These are phyloP conservation scores for Parthenolecanium corni DNA, from an alignment of 2,888 invertebrate species.

Conservation along the genomic window DNA sequence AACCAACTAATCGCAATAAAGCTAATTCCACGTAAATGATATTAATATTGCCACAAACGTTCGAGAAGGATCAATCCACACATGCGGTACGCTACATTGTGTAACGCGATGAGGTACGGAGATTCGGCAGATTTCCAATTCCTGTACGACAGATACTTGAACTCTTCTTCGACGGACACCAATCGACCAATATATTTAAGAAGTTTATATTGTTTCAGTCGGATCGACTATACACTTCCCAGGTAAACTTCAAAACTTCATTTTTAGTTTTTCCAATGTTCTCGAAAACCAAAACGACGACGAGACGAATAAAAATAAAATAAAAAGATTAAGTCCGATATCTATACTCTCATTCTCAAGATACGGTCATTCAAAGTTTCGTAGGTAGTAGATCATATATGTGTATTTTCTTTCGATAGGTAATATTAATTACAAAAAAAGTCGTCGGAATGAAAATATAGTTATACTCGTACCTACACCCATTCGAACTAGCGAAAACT, in stretches of 20 bases:
- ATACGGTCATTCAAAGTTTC: too few species aligned
- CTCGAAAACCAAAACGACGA: too few species aligned
- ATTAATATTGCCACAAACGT: not conserved
- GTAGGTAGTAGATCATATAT: too few species aligned
- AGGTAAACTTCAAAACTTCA: not conserved
- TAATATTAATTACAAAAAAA: too few species aligned
- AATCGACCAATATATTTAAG: slow-evolving; percentile 11
- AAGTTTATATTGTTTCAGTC: slow-evolving; percentile 15
- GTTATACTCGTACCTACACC: too few species aligned
- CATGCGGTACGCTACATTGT: slow-evolving; percentile 12
- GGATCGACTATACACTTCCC: not conserved
- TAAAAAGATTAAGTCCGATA: not conserved
- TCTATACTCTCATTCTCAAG: too few species aligned
- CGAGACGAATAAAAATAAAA: too few species aligned
- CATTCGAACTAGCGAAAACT: too few species aligned
- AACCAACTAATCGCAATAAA: not conserved
- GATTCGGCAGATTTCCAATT: slow-evolving; percentile 15
- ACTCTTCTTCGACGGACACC: slow-evolving; percentile 5
- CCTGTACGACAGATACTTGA: slow-evolving; percentile 3
- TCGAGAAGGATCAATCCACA: slow-evolving; percentile 12
- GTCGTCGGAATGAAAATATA: too few species aligned
- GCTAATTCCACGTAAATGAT: not conserved
- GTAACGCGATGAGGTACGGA: slow-evolving; percentile 10
- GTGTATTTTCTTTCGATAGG: too few species aligned
- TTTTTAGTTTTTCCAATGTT: too few species aligned